Base-by-base conservation (phyloP, 2,888 invertebrate species). In the Clivina fossor region DNA sequence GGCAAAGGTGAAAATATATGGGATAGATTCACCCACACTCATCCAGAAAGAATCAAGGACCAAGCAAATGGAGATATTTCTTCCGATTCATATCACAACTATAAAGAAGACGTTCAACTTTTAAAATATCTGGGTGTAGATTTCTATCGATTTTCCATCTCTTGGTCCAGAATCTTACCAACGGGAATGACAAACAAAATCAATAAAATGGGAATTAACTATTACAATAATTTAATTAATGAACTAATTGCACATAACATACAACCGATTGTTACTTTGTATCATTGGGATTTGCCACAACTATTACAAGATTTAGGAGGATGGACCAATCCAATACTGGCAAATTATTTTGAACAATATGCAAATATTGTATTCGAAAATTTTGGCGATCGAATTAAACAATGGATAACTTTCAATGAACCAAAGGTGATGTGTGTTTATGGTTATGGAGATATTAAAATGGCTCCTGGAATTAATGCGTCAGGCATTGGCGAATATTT, bases 391-490 rank as follows among this genome's bases (percentile, higher is more conserved):
- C 80, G 81, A 66, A 83, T 88, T 4, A 82, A 68, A 68, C 76
- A 79, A 57, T 90, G 90, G 89, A 80, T 86, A 8, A 90, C 90
- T 0, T 80, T 90, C 61, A 90, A 90, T 67, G 90, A 90, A 67
- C 88, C 89, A 2, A 78, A 77, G 74, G 75, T 79, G 63, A 76
- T 78, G 35, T 80, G 80, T 63, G 68, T 76, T 57, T 73, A 74
- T 60, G 79, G 79, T 2, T 83, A 82, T 62, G 66, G 68, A 2
- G 50, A 3, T 15, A 43, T 32, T 4, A 26, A 35, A n/a, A 43
- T 43, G 13, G 82, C 82, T 0, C 82, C 82, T 0, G 78, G 77
- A 1, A 65, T 65, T 1, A 64, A 67, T 2, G 69, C 76, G 30
- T 76, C 78, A 15, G 84, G 83, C 0, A 69, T 80, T 24, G 80